Conservation (phyloP, 2,888 invertebrate species). For the Galerucella nymphaeae region DNA sequence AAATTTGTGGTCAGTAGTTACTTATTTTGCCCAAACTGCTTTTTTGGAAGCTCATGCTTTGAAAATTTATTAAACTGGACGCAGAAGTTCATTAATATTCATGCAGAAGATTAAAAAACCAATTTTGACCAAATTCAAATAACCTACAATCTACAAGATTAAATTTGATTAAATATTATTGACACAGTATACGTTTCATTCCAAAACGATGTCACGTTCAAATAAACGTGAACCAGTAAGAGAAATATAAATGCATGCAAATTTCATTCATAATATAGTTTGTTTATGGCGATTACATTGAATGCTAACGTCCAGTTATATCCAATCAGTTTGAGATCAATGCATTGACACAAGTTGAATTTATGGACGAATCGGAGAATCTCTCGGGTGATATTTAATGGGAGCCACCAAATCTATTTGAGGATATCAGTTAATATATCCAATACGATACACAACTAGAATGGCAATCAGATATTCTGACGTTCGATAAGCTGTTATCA, state of each 20-base stretch:
- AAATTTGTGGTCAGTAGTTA: too few species aligned
- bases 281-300: constrained; percentile 1
- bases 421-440: constrained; percentile 30
- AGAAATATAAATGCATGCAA: constrained; percentile 16
- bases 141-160: too few species aligned
- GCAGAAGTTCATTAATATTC: too few species aligned
- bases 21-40: too few species aligned
- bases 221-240: not conserved
- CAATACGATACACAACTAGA: constrained; percentile 20
- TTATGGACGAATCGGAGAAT: constrained; percentile 26
- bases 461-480: constrained; percentile 19
- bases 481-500: constrained; percentile 32
- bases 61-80: too few species aligned
- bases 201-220: too few species aligned
- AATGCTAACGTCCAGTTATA: constrained; percentile 20
- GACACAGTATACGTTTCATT: too few species aligned
- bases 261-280: not conserved
- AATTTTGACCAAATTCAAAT: too few species aligned
- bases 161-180: too few species aligned
- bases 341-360: constrained; percentile 29
- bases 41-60: too few species aligned
- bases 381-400: constrained; percentile 31
- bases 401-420: constrained; percentile 29
- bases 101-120: too few species aligned
- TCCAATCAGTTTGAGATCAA: constrained; percentile 28